Base-by-base conservation (phyloP, 1,140 invertebrate genomes). In the Rhopalosiphum padi region DNA sequence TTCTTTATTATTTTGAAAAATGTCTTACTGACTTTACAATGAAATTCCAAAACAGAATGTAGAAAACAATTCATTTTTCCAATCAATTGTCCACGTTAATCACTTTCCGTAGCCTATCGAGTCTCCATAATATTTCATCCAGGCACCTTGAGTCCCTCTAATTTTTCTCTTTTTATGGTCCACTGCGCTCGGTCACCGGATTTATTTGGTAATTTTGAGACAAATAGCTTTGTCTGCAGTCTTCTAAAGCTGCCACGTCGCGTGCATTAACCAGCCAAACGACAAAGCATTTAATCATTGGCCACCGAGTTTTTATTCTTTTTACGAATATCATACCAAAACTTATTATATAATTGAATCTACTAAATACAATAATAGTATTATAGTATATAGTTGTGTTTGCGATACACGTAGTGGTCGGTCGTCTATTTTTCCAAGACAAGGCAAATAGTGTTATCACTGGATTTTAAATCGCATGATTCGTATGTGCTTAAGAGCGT, bases 161-260 rank as follows among this genome's bases (percentile, higher is more conserved):
- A 91, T 77, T 46, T 91, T 91, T 82, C 60, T 68, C 9, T 91
- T 91, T 91, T 91, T 92, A 77, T 92, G 43, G 91, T 85, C 22
- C 30, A 23, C 43, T 7, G 90, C 55, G 35, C 41, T 92, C 22
- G 30, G 77, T 37, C n/a, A 51, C 35, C 91, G n/a, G 41, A 92
- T 92, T 92, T 92, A 92, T 92, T 85, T 85, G 91, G 60, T 83
- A 77, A 91, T 91, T 91, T 91, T 46, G 82, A 92, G 46, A 92
- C 91, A 48, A 92, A 92, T 92, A 11, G 46, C 68, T 82, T 46
- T 91, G 37, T 83, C 55, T 77, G n/a, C 46, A 82, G 48, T 89
- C 22, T 1, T 25, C 21, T 55, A 89, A 89, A 89, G n/a, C n/a
- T 51, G 11, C 15, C 48, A 51, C 22, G 22, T n/a, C 46, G 43